phyloP scores from a whole-genome alignment of 2,797 vertebrate species.

The Pyrrhura leucotis region DNA sequence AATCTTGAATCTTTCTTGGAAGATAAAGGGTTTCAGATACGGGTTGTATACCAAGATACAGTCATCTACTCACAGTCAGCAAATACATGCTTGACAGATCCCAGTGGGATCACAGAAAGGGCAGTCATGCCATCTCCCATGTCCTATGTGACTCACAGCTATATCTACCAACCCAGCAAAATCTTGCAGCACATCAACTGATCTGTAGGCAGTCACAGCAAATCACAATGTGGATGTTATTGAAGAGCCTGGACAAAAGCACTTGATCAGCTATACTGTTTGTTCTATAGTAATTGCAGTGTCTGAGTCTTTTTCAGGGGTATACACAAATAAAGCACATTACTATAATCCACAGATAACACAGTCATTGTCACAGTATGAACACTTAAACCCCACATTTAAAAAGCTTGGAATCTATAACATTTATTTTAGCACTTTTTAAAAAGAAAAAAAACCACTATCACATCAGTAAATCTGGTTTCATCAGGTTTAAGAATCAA shows the following conservation, averaged over 20 bases:
- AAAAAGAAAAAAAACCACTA: neutral
- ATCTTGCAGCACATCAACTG: neutral
- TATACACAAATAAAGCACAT: slow-evolving; percentile 3
- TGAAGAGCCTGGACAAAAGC: slow-evolving; percentile 30
- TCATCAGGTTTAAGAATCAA: neutral
- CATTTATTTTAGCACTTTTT: slow-evolving; percentile 23
- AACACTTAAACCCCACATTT: slow-evolving; percentile 13
- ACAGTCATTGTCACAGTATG: neutral
- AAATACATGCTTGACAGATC: neutral
- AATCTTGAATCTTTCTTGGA: neutral
- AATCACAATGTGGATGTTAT: slow-evolving; percentile 25
- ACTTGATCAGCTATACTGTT: slow-evolving; percentile 24
- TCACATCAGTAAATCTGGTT: neutral
- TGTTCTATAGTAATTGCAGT: slow-evolving; percentile 31
- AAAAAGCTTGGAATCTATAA: neutral
- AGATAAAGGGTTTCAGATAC: neutral
- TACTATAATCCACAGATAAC: slow-evolving; percentile 3
- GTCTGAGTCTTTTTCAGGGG: slow-evolving; percentile 25
- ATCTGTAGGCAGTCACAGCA: neutral
- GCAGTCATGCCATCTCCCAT: neutral
- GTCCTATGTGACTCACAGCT: neutral
- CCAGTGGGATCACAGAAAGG: neutral
- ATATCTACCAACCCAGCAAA: neutral
- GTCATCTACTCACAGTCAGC: neutral
- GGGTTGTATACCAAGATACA: neutral